phyloP scores from a whole-genome alignment of 2,797 vertebrate species.

The Falco rusticolus region DNA sequence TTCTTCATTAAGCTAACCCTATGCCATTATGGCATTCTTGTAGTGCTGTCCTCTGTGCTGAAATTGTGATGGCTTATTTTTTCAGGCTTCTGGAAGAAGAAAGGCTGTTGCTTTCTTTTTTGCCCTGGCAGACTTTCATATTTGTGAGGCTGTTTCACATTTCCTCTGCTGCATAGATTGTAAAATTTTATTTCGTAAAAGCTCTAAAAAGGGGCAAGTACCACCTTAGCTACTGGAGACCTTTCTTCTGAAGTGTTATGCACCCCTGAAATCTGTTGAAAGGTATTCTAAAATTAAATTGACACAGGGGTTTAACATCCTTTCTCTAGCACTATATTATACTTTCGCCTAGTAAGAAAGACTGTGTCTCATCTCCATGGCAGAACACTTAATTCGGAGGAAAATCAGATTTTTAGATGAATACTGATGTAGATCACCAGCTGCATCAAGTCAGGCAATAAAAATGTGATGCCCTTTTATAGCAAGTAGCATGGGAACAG shows the following conservation, averaged over 20 bases:
- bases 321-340: neutral
- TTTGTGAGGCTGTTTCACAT: neutral
- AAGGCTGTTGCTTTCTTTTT: neutral
- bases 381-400: neutral
- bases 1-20: neutral
- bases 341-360: neutral
- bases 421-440: neutral
- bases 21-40: neutral
- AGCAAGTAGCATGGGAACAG: neutral
- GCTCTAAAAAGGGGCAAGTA: neutral
- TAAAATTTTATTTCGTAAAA: constrained; percentile 6
- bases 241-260: neutral
- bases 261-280: neutral
- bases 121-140: neutral
- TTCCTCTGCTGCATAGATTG: neutral
- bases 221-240: neutral
- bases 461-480: neutral
- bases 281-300: neutral
- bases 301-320: neutral
- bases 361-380: neutral
- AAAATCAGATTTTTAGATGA: constrained; percentile 6
- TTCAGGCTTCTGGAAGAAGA: neutral
- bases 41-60: neutral
- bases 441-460: neutral
- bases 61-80: neutral